Percentiles rank a stretch among this genome's conserved stretches.
Evolutionary conservation across 2,888 invertebrate species (phyloP).

Genomic region (Melinaea marsaeus): DNA sequence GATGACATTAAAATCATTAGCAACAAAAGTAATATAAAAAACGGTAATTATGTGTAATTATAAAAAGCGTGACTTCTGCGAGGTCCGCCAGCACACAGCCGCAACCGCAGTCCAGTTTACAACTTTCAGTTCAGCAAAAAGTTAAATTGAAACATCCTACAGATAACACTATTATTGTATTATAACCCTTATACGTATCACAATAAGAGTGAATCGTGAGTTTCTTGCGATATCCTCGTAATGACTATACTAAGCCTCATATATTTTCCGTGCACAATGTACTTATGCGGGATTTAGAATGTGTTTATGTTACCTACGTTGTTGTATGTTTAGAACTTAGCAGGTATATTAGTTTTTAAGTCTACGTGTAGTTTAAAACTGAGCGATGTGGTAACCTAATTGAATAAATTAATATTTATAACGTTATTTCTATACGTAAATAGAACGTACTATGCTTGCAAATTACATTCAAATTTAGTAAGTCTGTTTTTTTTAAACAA

Average conservation of each 20-base stretch:
- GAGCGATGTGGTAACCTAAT: neutral
- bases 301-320: constrained; percentile 7
- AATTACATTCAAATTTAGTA: neutral
- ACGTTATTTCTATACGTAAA: neutral
- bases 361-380: neutral
- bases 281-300: constrained; percentile 16
- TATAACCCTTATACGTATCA: constrained; percentile 11
- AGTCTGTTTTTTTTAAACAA: too few relatives aligned
- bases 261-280: constrained; percentile 23
- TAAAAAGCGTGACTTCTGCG: constrained; percentile 13
- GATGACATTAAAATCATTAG: neutral
- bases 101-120: constrained; percentile 33
- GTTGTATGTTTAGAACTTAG: constrained; percentile 5
- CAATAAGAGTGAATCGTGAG: constrained; percentile 8
- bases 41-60: constrained; percentile 7
- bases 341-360: constrained; percentile 8
- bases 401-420: neutral
- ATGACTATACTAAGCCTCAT: constrained; percentile 26
- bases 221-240: constrained; percentile 15
- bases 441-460: neutral
- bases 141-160: constrained; percentile 60
- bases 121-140: constrained; percentile 43
- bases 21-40: neutral
- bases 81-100: constrained; percentile 38
- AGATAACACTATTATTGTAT: constrained; percentile 10